Conservation (phyloP, 2,113 vertebrate species). For the Meles meles region DNA sequence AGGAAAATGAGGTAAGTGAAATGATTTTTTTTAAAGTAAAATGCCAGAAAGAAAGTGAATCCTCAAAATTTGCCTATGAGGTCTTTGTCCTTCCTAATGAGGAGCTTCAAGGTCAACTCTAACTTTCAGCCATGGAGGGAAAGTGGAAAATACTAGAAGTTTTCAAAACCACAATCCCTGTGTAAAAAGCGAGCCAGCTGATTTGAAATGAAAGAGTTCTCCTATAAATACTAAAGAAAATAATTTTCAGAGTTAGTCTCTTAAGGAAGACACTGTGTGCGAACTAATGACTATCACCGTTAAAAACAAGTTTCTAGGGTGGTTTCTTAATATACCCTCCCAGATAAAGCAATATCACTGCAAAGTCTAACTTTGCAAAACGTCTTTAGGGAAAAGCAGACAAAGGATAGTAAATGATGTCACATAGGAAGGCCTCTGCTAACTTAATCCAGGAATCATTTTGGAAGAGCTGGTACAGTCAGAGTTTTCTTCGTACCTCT, state of each 20-base stretch:
- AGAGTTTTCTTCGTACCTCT: background rate
- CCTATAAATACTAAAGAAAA: background rate
- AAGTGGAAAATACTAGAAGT: background rate
- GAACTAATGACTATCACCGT: background rate
- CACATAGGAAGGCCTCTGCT: background rate
- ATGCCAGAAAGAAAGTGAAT: background rate
- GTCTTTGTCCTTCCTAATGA: background rate
- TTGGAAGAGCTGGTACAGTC: background rate
- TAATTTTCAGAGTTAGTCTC: background rate
- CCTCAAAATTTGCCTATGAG: background rate
- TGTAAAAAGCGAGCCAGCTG: background rate
- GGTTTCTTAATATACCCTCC: background rate
- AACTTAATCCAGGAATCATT: background rate
- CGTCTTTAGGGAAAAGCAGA: background rate
- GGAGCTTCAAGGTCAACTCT: background rate
- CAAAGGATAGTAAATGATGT: background rate
- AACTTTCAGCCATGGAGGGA: background rate
- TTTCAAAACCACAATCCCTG: background rate
- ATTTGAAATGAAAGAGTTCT: background rate
- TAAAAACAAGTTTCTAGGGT: background rate
- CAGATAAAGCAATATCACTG: background rate
- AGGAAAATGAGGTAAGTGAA: background rate
- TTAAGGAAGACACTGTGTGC: background rate
- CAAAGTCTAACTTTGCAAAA: background rate
- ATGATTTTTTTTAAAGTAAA: background rate